A percentile compares a stretch with the other conserved stretches of the same genome.
phyloP scores from a whole-genome alignment of 2,113 vertebrate species.

The Ciconia boyciana region DNA sequence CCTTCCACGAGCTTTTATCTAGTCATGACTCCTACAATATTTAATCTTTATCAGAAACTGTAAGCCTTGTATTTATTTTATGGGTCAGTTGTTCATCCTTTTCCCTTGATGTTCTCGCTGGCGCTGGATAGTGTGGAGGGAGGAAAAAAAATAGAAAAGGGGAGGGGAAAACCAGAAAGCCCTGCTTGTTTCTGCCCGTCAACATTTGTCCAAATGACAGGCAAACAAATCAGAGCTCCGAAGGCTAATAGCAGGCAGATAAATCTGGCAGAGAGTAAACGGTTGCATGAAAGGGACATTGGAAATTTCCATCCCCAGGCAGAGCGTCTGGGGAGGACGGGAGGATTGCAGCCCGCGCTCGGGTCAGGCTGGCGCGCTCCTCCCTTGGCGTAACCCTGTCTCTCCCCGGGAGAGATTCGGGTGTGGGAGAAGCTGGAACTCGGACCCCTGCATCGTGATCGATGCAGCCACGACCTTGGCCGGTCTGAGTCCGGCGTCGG shows the following conservation, averaged over 20 bases:
- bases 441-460: rapidly evolving
- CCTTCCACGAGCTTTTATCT: conserved; percentile 69
- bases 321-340: background rate
- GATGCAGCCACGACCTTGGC: rapidly evolving
- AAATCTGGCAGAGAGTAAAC: conserved; percentile 47
- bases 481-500: rapidly evolving
- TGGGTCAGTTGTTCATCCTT: conserved; percentile 71
- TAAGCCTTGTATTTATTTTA: conserved; percentile 72
- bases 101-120: conserved; percentile 53
- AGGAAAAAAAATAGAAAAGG: too few relatives aligned
- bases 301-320: conserved; percentile 12
- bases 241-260: conserved; percentile 57
- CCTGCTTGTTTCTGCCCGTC: conserved; percentile 59
- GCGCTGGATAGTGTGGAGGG: background rate
- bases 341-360: background rate
- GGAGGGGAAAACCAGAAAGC: background rate
- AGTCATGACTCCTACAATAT: conserved; percentile 70
- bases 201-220: conserved; percentile 71
- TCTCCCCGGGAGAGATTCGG: background rate
- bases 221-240: conserved; percentile 64
- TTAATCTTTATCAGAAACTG: conserved; percentile 73
- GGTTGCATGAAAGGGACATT: background rate
- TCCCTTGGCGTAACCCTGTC: background rate
- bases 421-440: too few relatives aligned
- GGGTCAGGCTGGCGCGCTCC: background rate